These are phyloP conservation scores for Dasypolia templi DNA, from an alignment of 2,888 invertebrate species.

Conservation along the genomic window DNA sequence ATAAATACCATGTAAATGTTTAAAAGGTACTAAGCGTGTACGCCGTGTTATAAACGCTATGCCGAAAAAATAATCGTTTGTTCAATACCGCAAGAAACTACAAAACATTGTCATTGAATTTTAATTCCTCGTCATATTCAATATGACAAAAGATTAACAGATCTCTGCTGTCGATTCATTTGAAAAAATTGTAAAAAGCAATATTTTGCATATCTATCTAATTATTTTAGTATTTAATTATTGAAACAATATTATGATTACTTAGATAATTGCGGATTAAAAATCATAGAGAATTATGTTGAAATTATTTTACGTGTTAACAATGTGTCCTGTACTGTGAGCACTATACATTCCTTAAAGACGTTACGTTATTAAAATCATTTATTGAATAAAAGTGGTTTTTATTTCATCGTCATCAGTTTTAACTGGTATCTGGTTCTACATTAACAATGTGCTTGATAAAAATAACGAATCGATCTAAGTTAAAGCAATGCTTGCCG, in stretches of 20 bases:
- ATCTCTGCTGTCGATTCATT: constrained; percentile 32
- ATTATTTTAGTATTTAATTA: constrained; percentile 49
- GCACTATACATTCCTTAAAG: constrained; percentile 61
- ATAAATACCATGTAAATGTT: constrained; percentile 21
- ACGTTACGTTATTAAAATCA: constrained; percentile 66
- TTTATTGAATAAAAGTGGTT: constrained; percentile 49
- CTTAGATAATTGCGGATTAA: constrained; percentile 45
- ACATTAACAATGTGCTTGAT: background rate
- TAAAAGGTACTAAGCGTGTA: constrained; percentile 18
- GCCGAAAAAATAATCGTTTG: constrained; percentile 18
- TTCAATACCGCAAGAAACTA: constrained; percentile 1
- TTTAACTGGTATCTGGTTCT: background rate
- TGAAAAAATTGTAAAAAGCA: constrained; percentile 59
- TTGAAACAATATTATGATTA: constrained; percentile 52
- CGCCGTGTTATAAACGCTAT: constrained; percentile 17
- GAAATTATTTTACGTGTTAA: constrained; percentile 44
- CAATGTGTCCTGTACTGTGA: constrained; percentile 51
- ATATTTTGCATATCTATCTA: constrained; percentile 65
- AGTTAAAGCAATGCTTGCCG: background rate
- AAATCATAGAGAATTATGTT: constrained; percentile 46
- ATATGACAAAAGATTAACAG: constrained; percentile 35
- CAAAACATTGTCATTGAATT: constrained; percentile 3
- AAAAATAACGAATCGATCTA: background rate
- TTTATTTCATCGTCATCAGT: constrained; percentile 1
- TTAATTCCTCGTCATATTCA: constrained; percentile 37